Conservation (phyloP, 2,113 vertebrate genomes). For the Myiozetetes cayanensis region DNA sequence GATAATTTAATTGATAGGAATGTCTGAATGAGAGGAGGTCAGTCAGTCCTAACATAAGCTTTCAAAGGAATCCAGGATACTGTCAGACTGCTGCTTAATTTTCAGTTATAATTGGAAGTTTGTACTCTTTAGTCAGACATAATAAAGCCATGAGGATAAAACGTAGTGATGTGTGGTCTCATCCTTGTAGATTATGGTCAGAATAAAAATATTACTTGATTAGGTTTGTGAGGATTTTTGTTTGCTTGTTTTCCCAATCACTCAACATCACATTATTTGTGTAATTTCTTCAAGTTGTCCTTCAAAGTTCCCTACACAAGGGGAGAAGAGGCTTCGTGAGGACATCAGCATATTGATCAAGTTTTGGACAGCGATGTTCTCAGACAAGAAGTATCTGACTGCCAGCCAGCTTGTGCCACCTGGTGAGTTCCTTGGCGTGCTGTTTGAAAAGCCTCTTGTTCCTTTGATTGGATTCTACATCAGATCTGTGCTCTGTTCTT, state of each 20-base stretch:
- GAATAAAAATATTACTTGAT: neutral
- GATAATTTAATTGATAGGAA: neutral
- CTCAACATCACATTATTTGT: neutral
- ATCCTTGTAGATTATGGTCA: neutral
- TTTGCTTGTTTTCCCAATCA: neutral
- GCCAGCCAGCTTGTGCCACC: slow-evolving; percentile 91
- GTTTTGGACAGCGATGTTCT: slow-evolving; percentile 94
- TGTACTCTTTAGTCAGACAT: neutral
- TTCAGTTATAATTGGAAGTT: neutral
- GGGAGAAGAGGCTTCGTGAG: slow-evolving; percentile 90
- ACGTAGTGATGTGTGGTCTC: neutral
- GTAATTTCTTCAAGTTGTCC: slow-evolving; percentile 74
- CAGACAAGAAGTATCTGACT: slow-evolving; percentile 95
- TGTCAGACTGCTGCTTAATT: neutral
- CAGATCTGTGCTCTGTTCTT: slow-evolving; percentile 3
- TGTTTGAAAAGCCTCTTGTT: neutral
- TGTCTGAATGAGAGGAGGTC: neutral
- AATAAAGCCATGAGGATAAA: neutral
- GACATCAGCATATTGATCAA: slow-evolving; percentile 96
- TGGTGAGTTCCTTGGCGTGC: slow-evolving; percentile 72
- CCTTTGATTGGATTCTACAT: neutral
- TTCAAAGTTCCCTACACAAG: slow-evolving; percentile 92
- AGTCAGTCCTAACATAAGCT: neutral
- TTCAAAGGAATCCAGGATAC: neutral
- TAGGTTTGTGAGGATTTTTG: neutral